Conservation (phyloP, 2,113 vertebrate genomes). For the Eurypyga helias region DNA sequence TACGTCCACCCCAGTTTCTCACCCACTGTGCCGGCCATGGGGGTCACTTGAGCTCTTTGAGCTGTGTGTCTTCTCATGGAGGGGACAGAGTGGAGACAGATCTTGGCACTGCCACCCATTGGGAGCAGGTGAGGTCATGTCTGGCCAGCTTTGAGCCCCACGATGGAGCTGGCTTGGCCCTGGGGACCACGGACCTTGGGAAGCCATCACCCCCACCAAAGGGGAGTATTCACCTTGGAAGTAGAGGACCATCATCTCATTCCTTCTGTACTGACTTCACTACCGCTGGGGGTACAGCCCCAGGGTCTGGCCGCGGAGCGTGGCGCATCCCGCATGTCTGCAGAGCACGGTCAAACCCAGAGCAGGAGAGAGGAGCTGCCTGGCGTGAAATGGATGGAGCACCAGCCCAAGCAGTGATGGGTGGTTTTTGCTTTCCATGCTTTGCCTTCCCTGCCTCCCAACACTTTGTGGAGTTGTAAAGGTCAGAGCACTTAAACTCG, state of each 20-base stretch:
- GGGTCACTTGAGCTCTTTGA: background rate
- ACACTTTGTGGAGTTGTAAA: background rate
- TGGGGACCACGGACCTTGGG: background rate
- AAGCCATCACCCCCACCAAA: background rate
- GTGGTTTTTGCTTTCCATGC: background rate
- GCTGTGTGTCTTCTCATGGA: background rate
- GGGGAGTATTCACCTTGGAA: background rate
- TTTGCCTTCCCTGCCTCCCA: background rate
- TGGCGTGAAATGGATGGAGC: fast-evolving
- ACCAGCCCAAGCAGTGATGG: background rate
- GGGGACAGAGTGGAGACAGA: background rate
- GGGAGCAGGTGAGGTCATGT: background rate
- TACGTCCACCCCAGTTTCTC: background rate
- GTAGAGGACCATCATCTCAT: background rate
- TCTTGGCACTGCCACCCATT: background rate
- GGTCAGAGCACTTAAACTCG: background rate
- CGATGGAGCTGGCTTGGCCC: background rate
- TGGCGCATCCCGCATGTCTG: background rate
- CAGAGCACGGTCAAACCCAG: background rate
- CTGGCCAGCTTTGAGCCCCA: background rate
- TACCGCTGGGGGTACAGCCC: background rate
- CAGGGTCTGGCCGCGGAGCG: background rate
- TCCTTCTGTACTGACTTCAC: background rate
- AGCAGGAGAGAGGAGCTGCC: background rate
- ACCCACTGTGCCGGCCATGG: fast-evolving